Evolutionary conservation across 2,888 invertebrate genomes (phyloP).

Genomic region (Sesamia inferens): DNA sequence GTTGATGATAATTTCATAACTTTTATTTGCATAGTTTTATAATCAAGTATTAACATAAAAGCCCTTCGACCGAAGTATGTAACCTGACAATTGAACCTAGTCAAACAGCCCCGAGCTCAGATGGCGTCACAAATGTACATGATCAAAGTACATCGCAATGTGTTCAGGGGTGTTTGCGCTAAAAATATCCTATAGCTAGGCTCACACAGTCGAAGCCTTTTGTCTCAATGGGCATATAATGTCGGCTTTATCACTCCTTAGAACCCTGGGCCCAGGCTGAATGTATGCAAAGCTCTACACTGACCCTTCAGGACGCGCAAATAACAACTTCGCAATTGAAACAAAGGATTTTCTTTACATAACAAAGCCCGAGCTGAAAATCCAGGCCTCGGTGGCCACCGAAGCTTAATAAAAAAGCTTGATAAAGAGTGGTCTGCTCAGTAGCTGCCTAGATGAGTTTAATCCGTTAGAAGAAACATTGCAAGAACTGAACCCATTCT

Average conservation of each 20-base stretch:
- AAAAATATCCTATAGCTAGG: slow-evolving; percentile 31
- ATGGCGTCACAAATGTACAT: slow-evolving; percentile 34
- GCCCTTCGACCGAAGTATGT: not conserved
- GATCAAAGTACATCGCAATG: slow-evolving; percentile 16
- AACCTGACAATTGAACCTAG: slow-evolving; percentile 5
- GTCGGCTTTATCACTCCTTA: not conserved
- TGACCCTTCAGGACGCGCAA: not conserved
- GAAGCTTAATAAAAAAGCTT: too few relatives aligned
- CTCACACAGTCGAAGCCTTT: slow-evolving; percentile 1
- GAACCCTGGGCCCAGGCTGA: not conserved
- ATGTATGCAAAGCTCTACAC: not conserved
- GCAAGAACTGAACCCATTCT: not conserved
- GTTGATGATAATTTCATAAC: not conserved
- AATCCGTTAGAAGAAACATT: not conserved
- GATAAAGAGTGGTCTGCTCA: not conserved
- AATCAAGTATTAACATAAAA: not conserved
- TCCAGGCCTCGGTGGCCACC: not conserved
- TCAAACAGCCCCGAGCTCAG: slow-evolving; percentile 4
- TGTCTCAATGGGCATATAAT: slow-evolving; percentile 15
- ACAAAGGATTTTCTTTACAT: not conserved
- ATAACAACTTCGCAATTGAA: not conserved
- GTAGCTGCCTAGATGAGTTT: not conserved
- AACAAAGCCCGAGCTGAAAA: slow-evolving; percentile 6
- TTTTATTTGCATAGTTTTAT: not conserved
- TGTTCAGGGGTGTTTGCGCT: slow-evolving; percentile 5